Percentiles rank a stretch among this genome's conserved stretches.
Evolutionary conservation across 2,113 vertebrate species (phyloP).

Genomic region (Anhinga rufa): DNA sequence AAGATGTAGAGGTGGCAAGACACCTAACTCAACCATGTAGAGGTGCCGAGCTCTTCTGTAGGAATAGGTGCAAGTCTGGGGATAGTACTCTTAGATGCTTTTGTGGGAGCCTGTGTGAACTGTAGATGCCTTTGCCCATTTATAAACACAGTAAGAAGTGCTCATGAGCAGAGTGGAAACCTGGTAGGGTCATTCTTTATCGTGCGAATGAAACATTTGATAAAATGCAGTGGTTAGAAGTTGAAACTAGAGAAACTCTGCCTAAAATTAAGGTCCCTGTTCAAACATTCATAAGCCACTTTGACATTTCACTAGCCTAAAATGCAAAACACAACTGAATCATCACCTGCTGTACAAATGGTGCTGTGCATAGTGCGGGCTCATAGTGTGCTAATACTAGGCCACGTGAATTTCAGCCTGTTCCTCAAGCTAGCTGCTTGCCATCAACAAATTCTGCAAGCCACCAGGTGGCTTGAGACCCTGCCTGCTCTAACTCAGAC

Average conservation of each 20-base stretch:
- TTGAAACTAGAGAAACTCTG: neutral
- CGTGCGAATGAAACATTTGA: neutral
- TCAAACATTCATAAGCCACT: neutral
- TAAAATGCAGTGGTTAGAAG: neutral
- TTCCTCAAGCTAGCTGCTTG: neutral
- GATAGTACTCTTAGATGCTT: neutral
- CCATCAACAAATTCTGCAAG: neutral
- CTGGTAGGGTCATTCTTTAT: neutral
- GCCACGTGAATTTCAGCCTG: neutral
- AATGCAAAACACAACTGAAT: neutral
- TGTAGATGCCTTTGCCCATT: neutral
- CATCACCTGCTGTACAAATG: neutral
- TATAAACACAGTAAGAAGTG: neutral
- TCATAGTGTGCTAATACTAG: neutral
- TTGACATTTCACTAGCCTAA: neutral
- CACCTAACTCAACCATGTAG: neutral
- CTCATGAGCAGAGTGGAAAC: neutral
- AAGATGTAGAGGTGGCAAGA: neutral
- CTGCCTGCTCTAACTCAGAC: neutral
- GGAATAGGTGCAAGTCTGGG: neutral
- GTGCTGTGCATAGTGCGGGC: rapidly evolving
- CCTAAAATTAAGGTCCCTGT: neutral
- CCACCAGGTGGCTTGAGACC: neutral
- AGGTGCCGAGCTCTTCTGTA: neutral
- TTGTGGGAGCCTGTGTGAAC: neutral